Evolutionary conservation across 1,140 invertebrate species (phyloP).

Genomic region (Bombus picipes): DNA sequence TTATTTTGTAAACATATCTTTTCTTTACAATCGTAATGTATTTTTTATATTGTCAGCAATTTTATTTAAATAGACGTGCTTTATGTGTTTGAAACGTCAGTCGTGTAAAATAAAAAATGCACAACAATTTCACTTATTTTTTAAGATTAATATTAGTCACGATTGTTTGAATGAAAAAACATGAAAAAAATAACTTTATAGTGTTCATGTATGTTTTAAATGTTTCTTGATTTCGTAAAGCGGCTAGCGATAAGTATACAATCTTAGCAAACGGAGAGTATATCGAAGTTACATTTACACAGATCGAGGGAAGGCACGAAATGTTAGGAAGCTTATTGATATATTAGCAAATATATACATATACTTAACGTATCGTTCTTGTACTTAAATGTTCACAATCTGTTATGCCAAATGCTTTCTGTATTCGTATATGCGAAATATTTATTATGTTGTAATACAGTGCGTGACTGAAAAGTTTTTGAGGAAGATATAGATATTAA

Average conservation of each 20-base stretch:
- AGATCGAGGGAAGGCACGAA: neutral
- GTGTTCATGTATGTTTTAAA: neutral
- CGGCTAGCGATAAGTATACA: neutral
- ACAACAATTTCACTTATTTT: constrained; percentile 2
- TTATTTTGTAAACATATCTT: constrained; percentile 51
- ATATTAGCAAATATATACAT: neutral
- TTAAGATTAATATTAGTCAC: constrained; percentile 17
- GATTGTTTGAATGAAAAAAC: neutral
- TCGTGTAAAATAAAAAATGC: constrained; percentile 1
- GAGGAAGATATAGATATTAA: neutral
- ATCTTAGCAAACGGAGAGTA: neutral
- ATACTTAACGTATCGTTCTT: constrained; percentile 25
- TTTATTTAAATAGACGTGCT: constrained; percentile 6
- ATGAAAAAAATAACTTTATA: neutral
- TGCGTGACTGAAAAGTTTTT: neutral
- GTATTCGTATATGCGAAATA: constrained; percentile 11
- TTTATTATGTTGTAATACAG: neutral
- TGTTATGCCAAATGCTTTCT: constrained; percentile 7
- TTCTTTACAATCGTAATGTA: constrained; percentile 30
- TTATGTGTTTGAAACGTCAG: neutral
- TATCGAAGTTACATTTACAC: neutral
- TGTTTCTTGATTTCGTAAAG: neutral
- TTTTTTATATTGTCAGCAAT: constrained; percentile 20
- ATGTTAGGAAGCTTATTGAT: constrained; percentile 21
- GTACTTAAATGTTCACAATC: constrained; percentile 10